Conservation (phyloP, 2,888 invertebrate species). For the Drosophila neonasuta region DNA sequence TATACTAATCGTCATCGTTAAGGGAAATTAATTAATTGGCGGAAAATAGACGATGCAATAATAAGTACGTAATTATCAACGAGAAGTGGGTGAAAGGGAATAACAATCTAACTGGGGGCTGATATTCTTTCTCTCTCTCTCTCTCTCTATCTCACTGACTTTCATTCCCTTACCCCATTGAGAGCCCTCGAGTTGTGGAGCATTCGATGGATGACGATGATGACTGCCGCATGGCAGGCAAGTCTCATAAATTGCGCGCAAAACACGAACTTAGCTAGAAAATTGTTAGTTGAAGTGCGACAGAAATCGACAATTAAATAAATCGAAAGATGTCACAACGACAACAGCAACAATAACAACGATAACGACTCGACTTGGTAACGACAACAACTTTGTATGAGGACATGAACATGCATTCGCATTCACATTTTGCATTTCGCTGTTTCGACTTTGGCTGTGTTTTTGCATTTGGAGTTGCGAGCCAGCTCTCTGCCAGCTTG, state of each 20-base stretch:
- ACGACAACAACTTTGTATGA: slow-evolving; percentile 32
- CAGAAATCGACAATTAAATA: slow-evolving; percentile 71
- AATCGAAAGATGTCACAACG: slow-evolving; percentile 70
- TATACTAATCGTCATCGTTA: neutral
- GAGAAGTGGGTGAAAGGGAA: slow-evolving; percentile 50
- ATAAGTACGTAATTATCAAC: slow-evolving; percentile 34
- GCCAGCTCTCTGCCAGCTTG: slow-evolving; percentile 45
- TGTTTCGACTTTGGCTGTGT: slow-evolving; percentile 14
- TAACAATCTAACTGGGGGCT: slow-evolving; percentile 38
- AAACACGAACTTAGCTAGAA: slow-evolving; percentile 62
- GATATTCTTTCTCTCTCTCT: neutral
- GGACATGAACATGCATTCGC: slow-evolving; percentile 24
- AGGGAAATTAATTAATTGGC: slow-evolving; percentile 44
- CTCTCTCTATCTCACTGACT: neutral
- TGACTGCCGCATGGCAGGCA: slow-evolving; percentile 50
- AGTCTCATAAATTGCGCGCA: slow-evolving; percentile 61
- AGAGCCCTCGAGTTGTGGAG: slow-evolving; percentile 1
- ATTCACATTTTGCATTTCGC: slow-evolving; percentile 25
- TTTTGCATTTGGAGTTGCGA: slow-evolving; percentile 26
- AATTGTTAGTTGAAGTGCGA: slow-evolving; percentile 71
- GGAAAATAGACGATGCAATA: slow-evolving; percentile 31
- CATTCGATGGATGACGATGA: slow-evolving; percentile 19
- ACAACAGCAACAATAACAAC: slow-evolving; percentile 36
- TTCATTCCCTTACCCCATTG: too few species aligned
- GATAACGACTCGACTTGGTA: slow-evolving; percentile 26